phyloP scores from a whole-genome alignment of 2,113 vertebrate genomes.

The Peromyscus californicus region DNA sequence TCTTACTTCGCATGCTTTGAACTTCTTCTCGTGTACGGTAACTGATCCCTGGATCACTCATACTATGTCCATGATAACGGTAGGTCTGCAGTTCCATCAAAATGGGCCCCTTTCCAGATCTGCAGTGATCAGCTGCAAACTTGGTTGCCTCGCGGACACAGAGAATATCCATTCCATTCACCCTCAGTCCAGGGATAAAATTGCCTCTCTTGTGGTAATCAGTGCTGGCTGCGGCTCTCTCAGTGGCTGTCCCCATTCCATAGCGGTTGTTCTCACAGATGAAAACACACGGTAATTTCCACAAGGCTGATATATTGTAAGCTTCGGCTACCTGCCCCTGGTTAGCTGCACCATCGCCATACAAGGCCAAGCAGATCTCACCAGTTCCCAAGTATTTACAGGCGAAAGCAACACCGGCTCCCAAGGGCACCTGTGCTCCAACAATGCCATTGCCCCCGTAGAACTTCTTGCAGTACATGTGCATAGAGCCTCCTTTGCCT shows the following conservation, averaged over 20 bases:
- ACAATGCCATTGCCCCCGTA: constrained; percentile 98
- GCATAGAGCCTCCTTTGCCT: constrained; percentile 98
- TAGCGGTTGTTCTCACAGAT: constrained; percentile 96
- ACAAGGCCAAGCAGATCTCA: constrained; percentile 90
- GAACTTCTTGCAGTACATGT: constrained; percentile 96
- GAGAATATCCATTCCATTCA: constrained; percentile 96
- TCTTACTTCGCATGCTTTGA: constrained; percentile 95
- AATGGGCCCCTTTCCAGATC: constrained; percentile 94
- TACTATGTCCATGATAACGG: constrained; percentile 96
- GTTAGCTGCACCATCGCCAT: constrained; percentile 97
- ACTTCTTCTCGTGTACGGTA: constrained; percentile 97
- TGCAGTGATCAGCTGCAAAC: constrained; percentile 92
- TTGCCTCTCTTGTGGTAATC: constrained; percentile 94
- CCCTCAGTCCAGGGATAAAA: constrained; percentile 93
- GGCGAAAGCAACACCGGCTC: constrained; percentile 94
- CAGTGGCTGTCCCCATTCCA: constrained; percentile 93
- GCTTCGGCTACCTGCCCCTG: constrained; percentile 97
- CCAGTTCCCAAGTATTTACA: constrained; percentile 91
- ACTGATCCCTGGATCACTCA: constrained; percentile 97
- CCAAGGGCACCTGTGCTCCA: constrained; percentile 96
- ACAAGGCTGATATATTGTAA: constrained; percentile 95
- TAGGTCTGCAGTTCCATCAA: constrained; percentile 96
- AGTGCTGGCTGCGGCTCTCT: constrained; percentile 92
- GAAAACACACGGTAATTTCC: constrained; percentile 96
- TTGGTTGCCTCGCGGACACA: constrained; percentile 93